A percentile compares a stretch with the other conserved stretches of the same genome.
Evolutionary conservation across 2,797 vertebrate genomes (phyloP).

Genomic region (Mus minutoides): DNA sequence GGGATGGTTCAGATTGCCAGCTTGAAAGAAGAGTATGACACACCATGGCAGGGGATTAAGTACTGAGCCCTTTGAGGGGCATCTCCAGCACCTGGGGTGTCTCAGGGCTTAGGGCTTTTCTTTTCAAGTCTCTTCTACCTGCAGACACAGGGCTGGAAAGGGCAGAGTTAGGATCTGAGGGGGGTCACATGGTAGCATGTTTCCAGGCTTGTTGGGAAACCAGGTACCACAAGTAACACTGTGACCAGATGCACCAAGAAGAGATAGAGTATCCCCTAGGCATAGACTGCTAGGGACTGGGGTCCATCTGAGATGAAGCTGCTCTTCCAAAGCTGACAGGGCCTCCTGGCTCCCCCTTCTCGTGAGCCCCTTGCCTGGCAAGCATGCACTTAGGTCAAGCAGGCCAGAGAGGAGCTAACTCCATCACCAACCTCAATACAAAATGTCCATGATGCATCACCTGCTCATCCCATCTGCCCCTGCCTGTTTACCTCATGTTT

Average conservation of each 20-base stretch:
- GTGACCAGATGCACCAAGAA: neutral
- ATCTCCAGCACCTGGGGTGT: neutral
- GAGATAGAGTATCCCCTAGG: too few relatives aligned
- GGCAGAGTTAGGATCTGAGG: neutral
- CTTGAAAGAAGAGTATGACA: neutral
- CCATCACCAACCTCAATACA: neutral
- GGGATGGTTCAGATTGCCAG: neutral
- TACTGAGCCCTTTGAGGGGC: neutral
- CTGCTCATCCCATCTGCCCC: too few relatives aligned
- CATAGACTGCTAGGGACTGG: too few relatives aligned
- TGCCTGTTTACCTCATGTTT: neutral
- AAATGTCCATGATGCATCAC: neutral
- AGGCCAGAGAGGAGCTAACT: neutral
- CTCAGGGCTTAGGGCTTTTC: neutral
- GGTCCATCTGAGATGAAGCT: neutral
- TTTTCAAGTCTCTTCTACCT: neutral
- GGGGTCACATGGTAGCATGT: neutral
- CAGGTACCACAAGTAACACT: neutral
- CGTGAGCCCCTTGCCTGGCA: fast-evolving
- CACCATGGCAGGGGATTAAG: neutral
- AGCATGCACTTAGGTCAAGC: neutral
- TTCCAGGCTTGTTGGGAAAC: neutral
- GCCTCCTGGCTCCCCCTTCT: neutral
- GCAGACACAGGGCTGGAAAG: neutral
- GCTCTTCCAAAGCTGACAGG: neutral